phyloP scores from a whole-genome alignment of 2,113 vertebrate genomes.

The Anarhynchus alexandrinus region DNA sequence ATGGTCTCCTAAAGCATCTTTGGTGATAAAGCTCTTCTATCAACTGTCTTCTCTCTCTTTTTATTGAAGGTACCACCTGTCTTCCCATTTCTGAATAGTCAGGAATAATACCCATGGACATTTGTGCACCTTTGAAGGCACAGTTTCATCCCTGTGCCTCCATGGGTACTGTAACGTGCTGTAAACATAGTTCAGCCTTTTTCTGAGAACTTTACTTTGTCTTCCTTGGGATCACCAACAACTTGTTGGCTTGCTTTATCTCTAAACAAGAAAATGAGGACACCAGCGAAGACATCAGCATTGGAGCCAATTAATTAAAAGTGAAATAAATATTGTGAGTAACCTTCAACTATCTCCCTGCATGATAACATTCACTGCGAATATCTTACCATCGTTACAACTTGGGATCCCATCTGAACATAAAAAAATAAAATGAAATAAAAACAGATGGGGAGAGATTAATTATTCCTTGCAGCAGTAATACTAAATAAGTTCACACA shows the following conservation, averaged over 20 bases:
- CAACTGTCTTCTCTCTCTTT: neutral
- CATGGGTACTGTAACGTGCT: neutral
- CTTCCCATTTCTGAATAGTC: neutral
- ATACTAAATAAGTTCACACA: neutral
- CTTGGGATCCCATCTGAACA: neutral
- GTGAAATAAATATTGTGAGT: neutral
- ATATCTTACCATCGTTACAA: neutral
- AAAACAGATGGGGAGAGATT: neutral
- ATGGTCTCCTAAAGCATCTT: neutral
- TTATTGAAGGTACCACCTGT: neutral
- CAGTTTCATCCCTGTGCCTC: neutral
- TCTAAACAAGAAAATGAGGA: slow-evolving; percentile 38
- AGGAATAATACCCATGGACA: neutral
- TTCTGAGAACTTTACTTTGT: neutral
- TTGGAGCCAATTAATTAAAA: neutral
- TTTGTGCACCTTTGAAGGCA: neutral
- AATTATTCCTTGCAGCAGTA: neutral
- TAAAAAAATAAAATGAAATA: neutral
- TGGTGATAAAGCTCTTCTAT: neutral
- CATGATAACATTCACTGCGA: neutral
- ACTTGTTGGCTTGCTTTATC: neutral
- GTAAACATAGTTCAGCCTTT: neutral
- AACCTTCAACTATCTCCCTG: neutral
- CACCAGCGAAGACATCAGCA: neutral
- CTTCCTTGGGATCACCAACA: neutral